Base-by-base conservation (phyloP, 2,113 vertebrate genomes). In the Corvus hawaiiensis region DNA sequence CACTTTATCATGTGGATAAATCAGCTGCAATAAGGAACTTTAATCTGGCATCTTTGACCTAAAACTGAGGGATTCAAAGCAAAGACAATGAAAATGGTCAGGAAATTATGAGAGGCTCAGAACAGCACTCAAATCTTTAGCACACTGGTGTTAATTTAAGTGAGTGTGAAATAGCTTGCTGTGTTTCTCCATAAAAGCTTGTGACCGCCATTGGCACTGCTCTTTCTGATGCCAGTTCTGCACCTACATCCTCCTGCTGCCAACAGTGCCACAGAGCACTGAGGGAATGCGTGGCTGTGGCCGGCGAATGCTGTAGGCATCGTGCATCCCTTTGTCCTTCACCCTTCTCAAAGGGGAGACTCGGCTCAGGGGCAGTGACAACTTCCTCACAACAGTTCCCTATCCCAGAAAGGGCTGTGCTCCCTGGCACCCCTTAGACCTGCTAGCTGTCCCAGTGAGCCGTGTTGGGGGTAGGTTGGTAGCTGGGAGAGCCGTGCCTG, bases 261-360 rank as follows among this genome's bases (percentile, higher is more conserved):
- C 44, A 17, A 1, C 23, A 18, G 9, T 7, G 5, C 15, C 73
- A 3, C 32, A 15, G 44, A 30, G 67, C 54, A 5, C 7, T 0
- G 64, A 24, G 5, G 55, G 41, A 54, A 20, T 0, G 21, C 1
- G 0, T 19, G 75, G 35, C 79, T 52, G 35, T 33, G 58, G 6
- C 24, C 13, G 1, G 21, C 33, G 61, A 58, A 17, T 1, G 1
- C 10, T 16, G 3, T 2, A 27, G 51, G 35, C 3, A 0, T 12
- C 9, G 24, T 10, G 1, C 3, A 3, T 11, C 46, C 27, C 56
- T 51, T 30, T 68, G 66, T 52, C 52, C 21, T 14, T 35, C 16
- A 3, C 27, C 27, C 14, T 48, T 39, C 79, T 41, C n/a, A 1
- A 43, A 79, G 67, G 74, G 52, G 21, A 39, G 28, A 11, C 20